Evolutionary conservation across 1,140 invertebrate species (phyloP), one percentile per base, ranked within the genome.

Genomic region (Tenebrio molitor): DNA sequence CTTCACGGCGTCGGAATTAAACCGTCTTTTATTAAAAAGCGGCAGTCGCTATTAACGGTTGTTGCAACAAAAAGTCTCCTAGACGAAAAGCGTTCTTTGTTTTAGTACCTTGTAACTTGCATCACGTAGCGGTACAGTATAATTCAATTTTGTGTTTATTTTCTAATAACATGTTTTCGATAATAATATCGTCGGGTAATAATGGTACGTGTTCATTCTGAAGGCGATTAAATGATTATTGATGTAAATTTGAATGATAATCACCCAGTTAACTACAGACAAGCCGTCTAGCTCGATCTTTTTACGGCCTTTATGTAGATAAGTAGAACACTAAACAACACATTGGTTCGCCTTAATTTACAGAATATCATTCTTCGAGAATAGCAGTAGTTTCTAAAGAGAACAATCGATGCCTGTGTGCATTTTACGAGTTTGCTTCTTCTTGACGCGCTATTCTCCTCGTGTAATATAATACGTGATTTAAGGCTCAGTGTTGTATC

Each of bases 201-300:
- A 29, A 29, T 58, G 29, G 50, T 29, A 14, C 14, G 23, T 58
- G 50, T 29, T 58, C 50, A 58, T 58, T 58, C 10, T 23, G 15
- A 58, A 58, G 15, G 23, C 50, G 16, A 58, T 58, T 58, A 58
- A 58, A 58, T 14, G 50, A 58, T 29, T 58, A 29, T 29, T 58
- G 21, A 58, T 58, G 50, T 58, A 58, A 29, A 58, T 58, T 29
- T 58, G 50, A 58, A 58, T 58, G 12, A 58, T 58, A 58, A 58
- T 58, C 50, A 15, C 21, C 50, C 29, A 29, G 23, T 58, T 58
- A 58, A 29, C 50, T 23, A 58, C 50, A 58, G 50, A 58, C 50
- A 58, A 58, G 50, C 50, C 23, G 50, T 58, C 50, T 58, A 58
- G 50, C 23, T 29, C 23, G 16, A 50, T 58, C 21, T 58, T 58